Evolutionary conservation across 30 jellyfish, hydroid and myxozoan species (phyloP).

Genomic region (Cassiopea andromeda): DNA sequence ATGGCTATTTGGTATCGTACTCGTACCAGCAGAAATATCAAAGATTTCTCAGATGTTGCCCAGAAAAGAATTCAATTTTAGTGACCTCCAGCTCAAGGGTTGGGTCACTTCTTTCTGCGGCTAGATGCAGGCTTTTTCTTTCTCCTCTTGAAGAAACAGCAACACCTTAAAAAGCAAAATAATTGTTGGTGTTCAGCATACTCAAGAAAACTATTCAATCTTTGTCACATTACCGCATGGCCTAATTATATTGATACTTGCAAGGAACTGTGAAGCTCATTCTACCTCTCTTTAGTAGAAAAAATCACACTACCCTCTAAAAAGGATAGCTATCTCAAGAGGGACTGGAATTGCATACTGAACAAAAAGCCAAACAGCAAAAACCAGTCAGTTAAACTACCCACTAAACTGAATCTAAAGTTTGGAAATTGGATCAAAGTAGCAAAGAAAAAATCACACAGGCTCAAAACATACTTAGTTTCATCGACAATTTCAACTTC

Average conservation of each 20-base stretch:
- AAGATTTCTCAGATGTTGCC: not conserved
- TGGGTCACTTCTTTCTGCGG: conserved; percentile 75
- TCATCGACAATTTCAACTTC: conserved; percentile 98
- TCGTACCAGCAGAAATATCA: not conserved
- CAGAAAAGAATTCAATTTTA: not conserved
- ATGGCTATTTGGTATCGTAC: not conserved
- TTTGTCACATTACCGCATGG: too few relatives aligned
- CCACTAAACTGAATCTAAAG: not conserved
- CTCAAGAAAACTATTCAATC: too few relatives aligned
- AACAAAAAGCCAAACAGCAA: too few relatives aligned
- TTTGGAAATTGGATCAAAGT: not conserved
- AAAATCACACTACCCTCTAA: too few relatives aligned
- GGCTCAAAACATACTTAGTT: conserved; percentile 76
- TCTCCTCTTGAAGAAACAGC: conserved; percentile 98
- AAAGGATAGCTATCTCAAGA: too few relatives aligned
- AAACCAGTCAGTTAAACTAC: not conserved
- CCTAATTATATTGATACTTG: too few relatives aligned
- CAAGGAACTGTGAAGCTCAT: too few relatives aligned
- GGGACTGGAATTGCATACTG: too few relatives aligned
- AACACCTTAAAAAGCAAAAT: conserved; percentile 72
- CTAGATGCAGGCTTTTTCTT: conserved; percentile 71
- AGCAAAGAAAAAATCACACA: not conserved
- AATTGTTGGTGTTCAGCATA: too few relatives aligned
- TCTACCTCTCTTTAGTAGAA: too few relatives aligned
- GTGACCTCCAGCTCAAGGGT: not conserved